Base-by-base conservation (phyloP, 2,113 vertebrate genomes). In the Litocranius walleri region DNA sequence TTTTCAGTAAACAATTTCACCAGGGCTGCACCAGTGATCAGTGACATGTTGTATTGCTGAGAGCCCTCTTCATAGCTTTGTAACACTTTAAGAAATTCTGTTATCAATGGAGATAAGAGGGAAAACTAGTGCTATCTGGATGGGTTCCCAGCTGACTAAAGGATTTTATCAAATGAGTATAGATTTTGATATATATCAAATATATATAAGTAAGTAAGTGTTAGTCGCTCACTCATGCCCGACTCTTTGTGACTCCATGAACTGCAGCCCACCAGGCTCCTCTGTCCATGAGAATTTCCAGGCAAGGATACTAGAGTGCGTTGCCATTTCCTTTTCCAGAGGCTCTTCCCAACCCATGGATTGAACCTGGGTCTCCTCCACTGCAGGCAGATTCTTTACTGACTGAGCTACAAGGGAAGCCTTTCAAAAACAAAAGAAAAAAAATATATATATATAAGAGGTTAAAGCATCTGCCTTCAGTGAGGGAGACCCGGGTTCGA, bases 161-260 rank as follows among this genome's bases (percentile, higher is more conserved):
- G 15, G 1, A 13, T n/a, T 95, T 92, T 77, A 87, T 62, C 9
- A 8, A 91, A 88, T 74, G 9, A 86, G 10, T 50, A 81, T 64
- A 9, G 30, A 45, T 57, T 43, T 71, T 3, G 2, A 36, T 36
- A 36, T 21, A 36, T 71, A 21, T 71, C 9, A 36, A 36, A 36
- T 71, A 21, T 71, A 71, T 67, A 36, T 67, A 36, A 67, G 62
- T n/a, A n/a, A n/a, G 33, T 67, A n/a, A 67, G 64, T 36, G 4
- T n/a, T 67, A 67, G 33, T n/a, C 8, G 0, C 33, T 67, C 17
- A 11, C 8, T 67, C 17, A 0, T 67, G 33, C 17, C n/a, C 1
- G 4, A 36, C 17, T 67, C n/a, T 36, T 67, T 36, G n/a, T 3
- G 33, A 67, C 8, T 2, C 64, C 33, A 11, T 36, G 64, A 2